Percentiles rank a stretch among this genome's conserved stretches.
Evolutionary conservation across 1,140 invertebrate species (phyloP).

Genomic region (Drosophila kepulauana): DNA sequence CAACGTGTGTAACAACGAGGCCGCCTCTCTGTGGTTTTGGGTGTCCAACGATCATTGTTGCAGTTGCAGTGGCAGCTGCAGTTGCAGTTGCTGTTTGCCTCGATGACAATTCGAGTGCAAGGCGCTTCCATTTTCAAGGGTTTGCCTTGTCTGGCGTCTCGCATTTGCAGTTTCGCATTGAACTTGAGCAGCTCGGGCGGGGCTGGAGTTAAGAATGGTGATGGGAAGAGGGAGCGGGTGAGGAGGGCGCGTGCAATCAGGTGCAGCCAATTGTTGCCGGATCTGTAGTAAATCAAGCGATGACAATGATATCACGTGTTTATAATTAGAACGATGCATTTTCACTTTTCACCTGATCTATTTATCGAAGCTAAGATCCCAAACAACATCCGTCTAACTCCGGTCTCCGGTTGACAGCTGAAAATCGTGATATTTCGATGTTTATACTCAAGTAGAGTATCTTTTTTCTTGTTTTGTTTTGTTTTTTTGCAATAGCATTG

Average conservation of each 20-base stretch:
- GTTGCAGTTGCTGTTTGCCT: constrained; percentile 25
- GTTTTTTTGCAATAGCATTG: constrained; percentile 8
- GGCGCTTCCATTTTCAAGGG: constrained; percentile 77
- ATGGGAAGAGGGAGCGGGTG: not conserved
- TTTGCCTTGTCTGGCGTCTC: constrained; percentile 77
- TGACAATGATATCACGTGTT: constrained; percentile 75
- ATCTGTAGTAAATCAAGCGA: constrained; percentile 67
- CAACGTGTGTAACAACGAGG: constrained; percentile 21
- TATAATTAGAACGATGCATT: constrained; percentile 79
- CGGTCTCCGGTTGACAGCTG: constrained; percentile 51
- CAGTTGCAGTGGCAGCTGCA: not conserved
- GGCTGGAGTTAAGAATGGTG: not conserved
- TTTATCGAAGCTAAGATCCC: constrained; percentile 17
- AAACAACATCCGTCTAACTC: constrained; percentile 45
- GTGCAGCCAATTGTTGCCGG: constrained; percentile 66
- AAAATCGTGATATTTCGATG: constrained; percentile 81
- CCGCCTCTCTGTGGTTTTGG: constrained; percentile 40
- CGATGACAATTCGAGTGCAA: constrained; percentile 56
- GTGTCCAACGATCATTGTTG: constrained; percentile 18
- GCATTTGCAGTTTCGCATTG: constrained; percentile 70
- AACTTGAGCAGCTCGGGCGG: constrained; percentile 63
- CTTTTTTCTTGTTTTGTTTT: not conserved
- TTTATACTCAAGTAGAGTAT: constrained; percentile 29
- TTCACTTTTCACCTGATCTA: constrained; percentile 66
- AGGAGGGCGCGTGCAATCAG: constrained; percentile 47